phyloP scores from a whole-genome alignment of 2,113 vertebrate species.

The Uria aalge region DNA sequence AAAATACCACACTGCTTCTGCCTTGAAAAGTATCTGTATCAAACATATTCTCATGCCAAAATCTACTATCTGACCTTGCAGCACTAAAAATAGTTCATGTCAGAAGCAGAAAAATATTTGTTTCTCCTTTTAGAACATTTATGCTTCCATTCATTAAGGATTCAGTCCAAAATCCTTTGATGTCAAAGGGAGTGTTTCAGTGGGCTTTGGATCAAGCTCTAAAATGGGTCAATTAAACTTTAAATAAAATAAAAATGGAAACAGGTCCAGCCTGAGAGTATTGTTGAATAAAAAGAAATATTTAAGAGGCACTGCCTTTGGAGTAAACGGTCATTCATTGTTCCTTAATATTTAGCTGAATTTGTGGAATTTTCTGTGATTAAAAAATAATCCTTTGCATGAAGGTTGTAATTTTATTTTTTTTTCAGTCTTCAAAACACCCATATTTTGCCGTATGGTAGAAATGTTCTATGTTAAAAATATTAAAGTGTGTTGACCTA shows the following conservation, averaged over 20 bases:
- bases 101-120: constrained; percentile 22
- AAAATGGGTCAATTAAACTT: constrained; percentile 25
- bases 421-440: neutral
- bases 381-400: neutral
- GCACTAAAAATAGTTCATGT: constrained; percentile 41
- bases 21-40: neutral
- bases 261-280: neutral
- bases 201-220: neutral
- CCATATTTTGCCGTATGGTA: neutral
- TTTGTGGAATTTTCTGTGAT: neutral
- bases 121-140: constrained; percentile 38
- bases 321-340: neutral
- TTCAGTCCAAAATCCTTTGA: constrained; percentile 26
- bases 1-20: neutral
- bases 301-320: neutral
- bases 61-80: constrained; percentile 39
- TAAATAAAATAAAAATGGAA: constrained; percentile 1
- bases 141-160: constrained; percentile 19
- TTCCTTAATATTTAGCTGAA: neutral
- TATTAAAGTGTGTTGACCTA: neutral
- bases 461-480: neutral
- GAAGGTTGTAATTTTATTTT: neutral
- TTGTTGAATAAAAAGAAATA: neutral
- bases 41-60: constrained; percentile 30
- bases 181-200: constrained; percentile 14